phyloP scores from a whole-genome alignment of 2,888 invertebrate genomes.

The Nemurella pictetii region DNA sequence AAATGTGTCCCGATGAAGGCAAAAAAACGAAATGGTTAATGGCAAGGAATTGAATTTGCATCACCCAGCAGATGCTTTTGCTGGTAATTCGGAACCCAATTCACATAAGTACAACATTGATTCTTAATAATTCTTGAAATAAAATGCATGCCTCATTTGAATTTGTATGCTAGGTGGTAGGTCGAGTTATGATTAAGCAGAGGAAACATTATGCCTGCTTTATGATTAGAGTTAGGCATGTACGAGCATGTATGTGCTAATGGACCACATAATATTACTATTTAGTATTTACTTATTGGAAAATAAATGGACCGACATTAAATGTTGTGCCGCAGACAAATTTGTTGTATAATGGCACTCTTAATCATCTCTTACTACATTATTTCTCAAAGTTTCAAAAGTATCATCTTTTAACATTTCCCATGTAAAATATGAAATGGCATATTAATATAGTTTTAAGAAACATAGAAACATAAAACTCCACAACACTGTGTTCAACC shows the following conservation, averaged over 20 bases:
- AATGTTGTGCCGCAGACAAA: background rate
- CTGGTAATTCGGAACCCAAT: background rate
- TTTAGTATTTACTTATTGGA: no score
- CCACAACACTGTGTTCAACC: slow-evolving; percentile 13
- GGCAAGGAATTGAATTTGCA: background rate
- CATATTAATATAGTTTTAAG: slow-evolving; percentile 16
- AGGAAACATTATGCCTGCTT: background rate
- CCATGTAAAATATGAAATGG: slow-evolving; percentile 9
- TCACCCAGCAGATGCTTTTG: background rate
- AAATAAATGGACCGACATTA: background rate
- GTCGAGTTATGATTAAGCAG: background rate
- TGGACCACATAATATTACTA: background rate
- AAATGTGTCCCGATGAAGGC: slow-evolving; percentile 34
- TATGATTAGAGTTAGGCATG: background rate
- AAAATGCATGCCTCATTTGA: background rate
- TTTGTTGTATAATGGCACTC: slow-evolving; percentile 9
- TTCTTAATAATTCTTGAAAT: background rate
- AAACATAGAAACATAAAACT: slow-evolving; percentile 12
- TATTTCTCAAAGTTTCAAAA: background rate
- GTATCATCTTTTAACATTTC: slow-evolving; percentile 8
- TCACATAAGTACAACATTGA: background rate
- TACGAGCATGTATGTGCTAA: background rate
- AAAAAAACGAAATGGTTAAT: slow-evolving; percentile 17
- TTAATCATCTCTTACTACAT: background rate
- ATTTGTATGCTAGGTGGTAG: no score